Percentiles rank a stretch among this genome's conserved stretches.
phyloP scores from a whole-genome alignment of 1,140 invertebrate genomes.

The Rhyacophila brunnea region DNA sequence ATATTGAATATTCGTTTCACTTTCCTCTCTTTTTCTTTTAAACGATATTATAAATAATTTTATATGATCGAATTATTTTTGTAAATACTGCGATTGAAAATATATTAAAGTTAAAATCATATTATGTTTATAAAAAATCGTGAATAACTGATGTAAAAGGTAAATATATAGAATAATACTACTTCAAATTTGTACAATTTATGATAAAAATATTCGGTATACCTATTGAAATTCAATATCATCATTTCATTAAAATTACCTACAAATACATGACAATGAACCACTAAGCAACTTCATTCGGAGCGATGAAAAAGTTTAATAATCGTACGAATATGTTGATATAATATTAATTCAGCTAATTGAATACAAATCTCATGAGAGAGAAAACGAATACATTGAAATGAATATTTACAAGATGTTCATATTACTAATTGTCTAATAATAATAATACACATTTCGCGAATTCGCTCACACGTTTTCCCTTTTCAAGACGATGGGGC shows the following conservation, averaged over 20 bases:
- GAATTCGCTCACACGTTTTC: background rate
- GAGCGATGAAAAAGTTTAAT: slow-evolving; percentile 32
- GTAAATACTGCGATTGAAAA: too few species aligned
- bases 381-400: slow-evolving; percentile 34
- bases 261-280: slow-evolving; percentile 23
- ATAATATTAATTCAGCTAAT: slow-evolving; percentile 32
- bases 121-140: too few species aligned
- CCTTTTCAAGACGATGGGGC: too few species aligned
- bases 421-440: slow-evolving; percentile 20
- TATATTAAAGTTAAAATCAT: too few species aligned
- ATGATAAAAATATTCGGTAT: background rate
- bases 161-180: too few species aligned
- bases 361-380: slow-evolving; percentile 33
- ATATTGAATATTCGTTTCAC: too few species aligned
- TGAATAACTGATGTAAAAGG: too few species aligned
- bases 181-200: background rate
- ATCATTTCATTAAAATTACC: slow-evolving; percentile 20
- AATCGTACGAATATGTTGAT: slow-evolving; percentile 22
- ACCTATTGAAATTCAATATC: slow-evolving; percentile 23
- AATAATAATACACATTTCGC: background rate
- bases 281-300: slow-evolving; percentile 33
- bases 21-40: too few species aligned
- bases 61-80: too few species aligned
- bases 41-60: too few species aligned
- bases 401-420: slow-evolving; percentile 34